Percentiles rank a stretch among this genome's conserved stretches.
Evolutionary conservation across 2,888 invertebrate species (phyloP).

Genomic region (Dromius quadrimaculatus): DNA sequence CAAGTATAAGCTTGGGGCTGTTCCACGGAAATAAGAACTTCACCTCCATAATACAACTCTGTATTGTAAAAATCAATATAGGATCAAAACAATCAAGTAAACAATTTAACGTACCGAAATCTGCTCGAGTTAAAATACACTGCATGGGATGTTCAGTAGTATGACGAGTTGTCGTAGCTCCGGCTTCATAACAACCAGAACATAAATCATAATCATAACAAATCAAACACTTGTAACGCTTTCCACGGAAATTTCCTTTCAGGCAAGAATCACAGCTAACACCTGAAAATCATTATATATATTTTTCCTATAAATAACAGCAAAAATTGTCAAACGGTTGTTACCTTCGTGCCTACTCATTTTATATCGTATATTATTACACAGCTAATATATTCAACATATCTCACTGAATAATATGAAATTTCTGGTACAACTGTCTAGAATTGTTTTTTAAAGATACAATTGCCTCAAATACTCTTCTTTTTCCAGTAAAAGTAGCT

Average conservation of each 20-base stretch:
- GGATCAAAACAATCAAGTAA: not conserved
- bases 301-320: constrained; percentile 30
- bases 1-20: constrained; percentile 97
- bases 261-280: constrained; percentile 99
- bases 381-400: not conserved
- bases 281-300: constrained; percentile 73
- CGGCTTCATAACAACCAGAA: constrained; percentile 94
- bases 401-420: not conserved
- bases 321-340: constrained; percentile 59
- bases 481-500: constrained; percentile 24
- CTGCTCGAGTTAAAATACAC: constrained; percentile 96
- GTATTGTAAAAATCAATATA: constrained; percentile 47
- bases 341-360: constrained; percentile 98
- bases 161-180: constrained; percentile 91
- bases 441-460: constrained; percentile 20
- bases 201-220: constrained; percentile 99
- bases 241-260: constrained; percentile 96
- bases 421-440: constrained; percentile 10
- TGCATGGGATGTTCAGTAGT: constrained; percentile 98
- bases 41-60: constrained; percentile 97
- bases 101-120: constrained; percentile 83
- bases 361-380: constrained; percentile 63
- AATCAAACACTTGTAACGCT: constrained; percentile 98
- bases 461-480: constrained; percentile 42
- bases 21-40: constrained; percentile 88